These are phyloP conservation scores for Xenopus borealis DNA, from an alignment of 2,113 vertebrate species.

Conservation along the genomic window DNA sequence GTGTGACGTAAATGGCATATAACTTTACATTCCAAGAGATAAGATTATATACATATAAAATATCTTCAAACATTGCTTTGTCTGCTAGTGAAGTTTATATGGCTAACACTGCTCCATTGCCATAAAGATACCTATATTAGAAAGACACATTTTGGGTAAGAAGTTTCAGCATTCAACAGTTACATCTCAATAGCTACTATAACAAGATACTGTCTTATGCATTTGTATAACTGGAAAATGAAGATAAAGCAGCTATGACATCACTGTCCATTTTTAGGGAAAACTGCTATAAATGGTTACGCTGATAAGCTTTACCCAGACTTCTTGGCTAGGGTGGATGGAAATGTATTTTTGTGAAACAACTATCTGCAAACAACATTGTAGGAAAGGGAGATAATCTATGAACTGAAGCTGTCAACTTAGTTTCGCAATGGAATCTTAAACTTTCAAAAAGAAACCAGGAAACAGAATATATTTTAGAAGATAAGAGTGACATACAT, in stretches of 20 bases:
- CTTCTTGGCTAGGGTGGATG: constrained; percentile 8
- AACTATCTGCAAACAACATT: constrained; percentile 2
- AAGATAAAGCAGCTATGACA: constrained; percentile 1
- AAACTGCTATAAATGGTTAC: constrained; percentile 33
- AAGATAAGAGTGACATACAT: background rate
- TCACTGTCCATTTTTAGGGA: background rate
- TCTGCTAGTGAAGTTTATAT: background rate
- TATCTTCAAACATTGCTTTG: constrained; percentile 3
- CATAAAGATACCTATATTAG: background rate
- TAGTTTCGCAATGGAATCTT: background rate
- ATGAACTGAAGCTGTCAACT: background rate
- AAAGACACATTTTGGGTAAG: background rate
- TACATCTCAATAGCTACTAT: background rate
- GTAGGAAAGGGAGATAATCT: constrained; percentile 24
- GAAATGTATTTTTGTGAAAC: constrained; percentile 21
- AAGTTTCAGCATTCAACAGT: background rate
- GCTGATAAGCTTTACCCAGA: constrained; percentile 25
- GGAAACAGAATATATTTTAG: constrained; percentile 1
- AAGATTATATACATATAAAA: constrained; percentile 5
- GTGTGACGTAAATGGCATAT: background rate
- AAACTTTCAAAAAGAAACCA: constrained; percentile 9
- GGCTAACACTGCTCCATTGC: background rate
- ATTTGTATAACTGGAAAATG: constrained; percentile 1
- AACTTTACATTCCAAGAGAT: constrained; percentile 4
- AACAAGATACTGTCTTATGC: constrained; percentile 5